phyloP scores from a whole-genome alignment of 2,888 invertebrate species.

The Psococerastis gibbosa region DNA sequence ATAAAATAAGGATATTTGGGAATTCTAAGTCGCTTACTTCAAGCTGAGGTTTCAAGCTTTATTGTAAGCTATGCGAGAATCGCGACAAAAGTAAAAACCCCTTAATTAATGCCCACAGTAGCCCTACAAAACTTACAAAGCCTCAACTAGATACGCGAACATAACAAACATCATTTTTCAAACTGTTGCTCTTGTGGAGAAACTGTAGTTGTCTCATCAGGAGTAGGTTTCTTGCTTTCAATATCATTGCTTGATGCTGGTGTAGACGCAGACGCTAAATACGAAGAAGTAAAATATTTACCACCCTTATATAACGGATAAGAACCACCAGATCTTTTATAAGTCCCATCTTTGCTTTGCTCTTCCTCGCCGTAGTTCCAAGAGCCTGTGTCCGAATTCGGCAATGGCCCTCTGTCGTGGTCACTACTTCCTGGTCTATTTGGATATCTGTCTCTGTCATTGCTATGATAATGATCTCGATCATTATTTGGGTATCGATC shows the following conservation, averaged over 20 bases:
- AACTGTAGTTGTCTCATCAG: background rate
- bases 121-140: no score
- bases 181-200: background rate
- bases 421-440: conserved; percentile 1
- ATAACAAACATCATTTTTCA: no score
- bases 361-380: conserved; percentile 9
- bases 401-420: conserved; percentile 2
- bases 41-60: no score
- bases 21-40: no score
- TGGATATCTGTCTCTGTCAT: conserved; percentile 1
- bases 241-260: background rate
- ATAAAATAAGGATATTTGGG: no score
- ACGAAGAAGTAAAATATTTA: conserved; percentile 6
- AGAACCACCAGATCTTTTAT: conserved; percentile 4
- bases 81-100: no score
- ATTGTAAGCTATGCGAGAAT: no score
- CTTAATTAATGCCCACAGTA: no score
- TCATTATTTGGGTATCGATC: background rate
- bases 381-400: background rate
- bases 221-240: background rate
- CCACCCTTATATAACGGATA: conserved; percentile 1
- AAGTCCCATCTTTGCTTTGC: conserved; percentile 6
- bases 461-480: background rate
- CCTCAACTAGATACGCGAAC: no score
- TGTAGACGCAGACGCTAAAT: conserved; percentile 6